Percentiles rank a stretch among this genome's conserved stretches.
These are phyloP conservation scores for Podarcis cretensis DNA, from an alignment of 2,113 vertebrate species.

Conservation along the genomic window DNA sequence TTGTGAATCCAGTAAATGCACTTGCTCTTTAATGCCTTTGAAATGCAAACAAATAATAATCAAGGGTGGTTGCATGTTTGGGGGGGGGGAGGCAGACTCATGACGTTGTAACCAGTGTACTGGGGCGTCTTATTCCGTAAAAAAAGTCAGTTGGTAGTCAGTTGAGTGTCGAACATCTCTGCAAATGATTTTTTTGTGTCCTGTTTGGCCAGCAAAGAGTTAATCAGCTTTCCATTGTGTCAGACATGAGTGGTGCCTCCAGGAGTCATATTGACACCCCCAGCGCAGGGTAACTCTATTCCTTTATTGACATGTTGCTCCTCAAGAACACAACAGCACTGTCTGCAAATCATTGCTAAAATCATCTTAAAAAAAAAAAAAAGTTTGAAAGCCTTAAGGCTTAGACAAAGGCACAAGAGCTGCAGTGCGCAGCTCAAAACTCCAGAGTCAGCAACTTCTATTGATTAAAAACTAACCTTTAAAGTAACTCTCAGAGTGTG, in stretches of 20 bases:
- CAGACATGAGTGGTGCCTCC: slow-evolving; percentile 70
- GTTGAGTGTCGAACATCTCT: slow-evolving; percentile 45
- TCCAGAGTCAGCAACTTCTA: slow-evolving; percentile 98
- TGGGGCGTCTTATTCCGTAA: slow-evolving; percentile 52
- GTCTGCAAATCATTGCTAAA: slow-evolving; percentile 88
- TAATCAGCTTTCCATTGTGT: slow-evolving; percentile 79
- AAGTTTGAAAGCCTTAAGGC: slow-evolving; percentile 83
- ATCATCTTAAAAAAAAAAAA: slow-evolving; percentile 81
- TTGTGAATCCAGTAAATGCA: slow-evolving; percentile 39
- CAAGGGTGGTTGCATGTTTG: neutral
- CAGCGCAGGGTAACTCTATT: slow-evolving; percentile 77
- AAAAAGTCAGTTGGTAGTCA: slow-evolving; percentile 63
- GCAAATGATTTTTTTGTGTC: slow-evolving; percentile 62
- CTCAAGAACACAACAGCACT: slow-evolving; percentile 78
- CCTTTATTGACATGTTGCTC: slow-evolving; percentile 82
- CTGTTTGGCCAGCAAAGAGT: slow-evolving; percentile 69
- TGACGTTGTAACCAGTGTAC: slow-evolving; percentile 6
- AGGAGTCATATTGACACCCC: slow-evolving; percentile 79
- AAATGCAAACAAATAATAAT: slow-evolving; percentile 55
- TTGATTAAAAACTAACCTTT: slow-evolving; percentile 99
- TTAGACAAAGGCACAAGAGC: slow-evolving; percentile 86
- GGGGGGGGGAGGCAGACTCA: neutral
- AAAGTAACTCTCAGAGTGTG: slow-evolving; percentile 93
- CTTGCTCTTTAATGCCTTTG: slow-evolving; percentile 43
- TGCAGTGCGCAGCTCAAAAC: slow-evolving; percentile 87